Percentiles rank a stretch among this genome's conserved stretches.
These are phyloP conservation scores for Leucophora obtusa DNA, from an alignment of 2,888 invertebrate species.

Conservation along the genomic window DNA sequence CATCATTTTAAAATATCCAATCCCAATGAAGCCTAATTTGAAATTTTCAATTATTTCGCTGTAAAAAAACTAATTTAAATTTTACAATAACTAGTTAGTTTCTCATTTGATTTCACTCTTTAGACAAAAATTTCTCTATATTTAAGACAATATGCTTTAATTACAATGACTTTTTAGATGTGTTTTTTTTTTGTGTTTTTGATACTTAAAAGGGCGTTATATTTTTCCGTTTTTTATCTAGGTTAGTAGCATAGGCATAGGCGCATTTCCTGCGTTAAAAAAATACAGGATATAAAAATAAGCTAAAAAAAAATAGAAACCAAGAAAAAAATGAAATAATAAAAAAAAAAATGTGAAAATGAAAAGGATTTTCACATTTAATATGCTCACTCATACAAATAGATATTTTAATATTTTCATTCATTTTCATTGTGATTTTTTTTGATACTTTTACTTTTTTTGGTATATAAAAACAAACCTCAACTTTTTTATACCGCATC, in stretches of 20 bases:
- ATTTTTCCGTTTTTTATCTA: constrained; percentile 66
- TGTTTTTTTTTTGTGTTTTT: constrained; percentile 11
- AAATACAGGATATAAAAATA: constrained; percentile 60
- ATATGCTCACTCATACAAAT: constrained; percentile 55
- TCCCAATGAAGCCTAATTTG: no score
- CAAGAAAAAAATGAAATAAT: constrained; percentile 15
- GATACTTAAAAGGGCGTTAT: constrained; percentile 33
- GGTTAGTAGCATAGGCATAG: constrained; percentile 69
- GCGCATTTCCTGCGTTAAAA: constrained; percentile 71
- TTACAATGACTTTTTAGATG: constrained; percentile 42
- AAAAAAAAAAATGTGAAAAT: constrained; percentile 33
- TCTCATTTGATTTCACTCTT: constrained; percentile 1
- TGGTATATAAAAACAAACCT: constrained; percentile 17
- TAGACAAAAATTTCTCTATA: not conserved
- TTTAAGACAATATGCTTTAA: constrained; percentile 53
- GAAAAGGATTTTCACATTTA: constrained; percentile 58
- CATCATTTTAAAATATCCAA: no score
- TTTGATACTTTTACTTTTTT: constrained; percentile 12
- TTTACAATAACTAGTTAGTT: not conserved
- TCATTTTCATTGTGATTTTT: constrained; percentile 40
- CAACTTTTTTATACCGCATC: constrained; percentile 47
- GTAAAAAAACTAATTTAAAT: not conserved
- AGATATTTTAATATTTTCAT: constrained; percentile 50
- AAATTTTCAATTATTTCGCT: no score
- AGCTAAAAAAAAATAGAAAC: constrained; percentile 26